A percentile compares a stretch with the other conserved stretches of the same genome.
Evolutionary conservation across 2,113 vertebrate species (phyloP).

Genomic region (Pitta sordida): DNA sequence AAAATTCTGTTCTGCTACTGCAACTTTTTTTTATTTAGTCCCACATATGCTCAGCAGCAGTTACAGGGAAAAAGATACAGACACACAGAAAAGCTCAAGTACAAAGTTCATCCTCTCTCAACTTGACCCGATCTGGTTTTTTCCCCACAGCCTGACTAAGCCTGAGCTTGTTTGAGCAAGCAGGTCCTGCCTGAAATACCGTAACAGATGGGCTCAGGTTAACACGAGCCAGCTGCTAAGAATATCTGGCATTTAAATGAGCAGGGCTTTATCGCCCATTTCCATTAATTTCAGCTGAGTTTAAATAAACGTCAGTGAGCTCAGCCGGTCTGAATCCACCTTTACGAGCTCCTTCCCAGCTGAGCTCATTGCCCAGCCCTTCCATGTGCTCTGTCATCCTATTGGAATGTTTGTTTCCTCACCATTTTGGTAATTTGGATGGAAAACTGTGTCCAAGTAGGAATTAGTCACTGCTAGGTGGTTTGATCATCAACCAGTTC

Average conservation of each 20-base stretch:
- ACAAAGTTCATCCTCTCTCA: background rate
- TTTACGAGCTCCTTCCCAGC: background rate
- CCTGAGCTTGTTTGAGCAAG: background rate
- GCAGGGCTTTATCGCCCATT: background rate
- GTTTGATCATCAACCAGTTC: background rate
- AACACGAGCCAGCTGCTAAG: background rate
- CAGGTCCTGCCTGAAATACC: background rate
- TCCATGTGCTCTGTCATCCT: background rate
- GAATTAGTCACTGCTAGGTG: background rate
- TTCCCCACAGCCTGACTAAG: background rate
- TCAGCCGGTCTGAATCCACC: background rate
- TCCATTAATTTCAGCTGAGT: background rate
- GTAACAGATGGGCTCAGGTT: background rate
- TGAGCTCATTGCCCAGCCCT: background rate
- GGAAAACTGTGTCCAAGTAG: background rate
- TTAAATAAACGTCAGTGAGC: background rate
- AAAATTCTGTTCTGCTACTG: background rate
- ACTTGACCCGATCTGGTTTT: background rate
- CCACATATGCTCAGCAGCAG: background rate
- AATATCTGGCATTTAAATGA: constrained; percentile 7
- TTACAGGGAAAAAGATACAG: background rate
- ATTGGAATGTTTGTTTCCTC: background rate
- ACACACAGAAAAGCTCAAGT: background rate
- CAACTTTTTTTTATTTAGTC: background rate
- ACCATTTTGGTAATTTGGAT: background rate